Conservation (phyloP, 2,113 vertebrate species). For the Pedionomus torquatus region DNA sequence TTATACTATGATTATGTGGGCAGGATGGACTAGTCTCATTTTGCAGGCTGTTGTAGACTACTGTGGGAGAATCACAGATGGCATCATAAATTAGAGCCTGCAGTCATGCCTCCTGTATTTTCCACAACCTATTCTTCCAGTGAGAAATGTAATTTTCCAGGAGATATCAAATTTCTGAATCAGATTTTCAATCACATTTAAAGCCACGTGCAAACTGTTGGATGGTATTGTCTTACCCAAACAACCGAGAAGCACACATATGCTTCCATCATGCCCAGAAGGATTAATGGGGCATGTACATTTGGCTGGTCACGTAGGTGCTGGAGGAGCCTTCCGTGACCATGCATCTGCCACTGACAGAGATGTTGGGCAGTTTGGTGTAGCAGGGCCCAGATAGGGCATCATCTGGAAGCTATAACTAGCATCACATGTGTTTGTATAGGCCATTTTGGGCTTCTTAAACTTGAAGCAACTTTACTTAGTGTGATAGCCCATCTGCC, state of each 20-base stretch:
- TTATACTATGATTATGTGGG: background rate
- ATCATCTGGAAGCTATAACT: background rate
- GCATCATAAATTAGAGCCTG: background rate
- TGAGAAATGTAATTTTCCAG: background rate
- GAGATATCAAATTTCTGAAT: background rate
- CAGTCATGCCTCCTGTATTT: background rate
- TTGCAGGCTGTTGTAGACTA: background rate
- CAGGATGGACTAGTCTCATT: background rate
- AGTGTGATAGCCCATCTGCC: background rate
- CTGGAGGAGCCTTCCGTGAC: background rate
- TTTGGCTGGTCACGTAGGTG: background rate
- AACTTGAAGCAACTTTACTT: background rate
- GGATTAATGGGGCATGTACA: background rate
- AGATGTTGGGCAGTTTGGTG: background rate
- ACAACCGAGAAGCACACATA: background rate
- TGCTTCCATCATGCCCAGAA: background rate
- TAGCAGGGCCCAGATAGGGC: background rate
- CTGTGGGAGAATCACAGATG: background rate
- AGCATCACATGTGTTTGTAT: accelerated
- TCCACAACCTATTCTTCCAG: background rate
- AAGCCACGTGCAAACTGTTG: background rate
- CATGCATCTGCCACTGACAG: background rate
- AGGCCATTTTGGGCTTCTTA: background rate
- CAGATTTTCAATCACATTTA: background rate
- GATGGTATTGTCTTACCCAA: background rate